phyloP scores from a whole-genome alignment of 2,113 vertebrate species.

The Cryptomyrus ogoouensis region DNA sequence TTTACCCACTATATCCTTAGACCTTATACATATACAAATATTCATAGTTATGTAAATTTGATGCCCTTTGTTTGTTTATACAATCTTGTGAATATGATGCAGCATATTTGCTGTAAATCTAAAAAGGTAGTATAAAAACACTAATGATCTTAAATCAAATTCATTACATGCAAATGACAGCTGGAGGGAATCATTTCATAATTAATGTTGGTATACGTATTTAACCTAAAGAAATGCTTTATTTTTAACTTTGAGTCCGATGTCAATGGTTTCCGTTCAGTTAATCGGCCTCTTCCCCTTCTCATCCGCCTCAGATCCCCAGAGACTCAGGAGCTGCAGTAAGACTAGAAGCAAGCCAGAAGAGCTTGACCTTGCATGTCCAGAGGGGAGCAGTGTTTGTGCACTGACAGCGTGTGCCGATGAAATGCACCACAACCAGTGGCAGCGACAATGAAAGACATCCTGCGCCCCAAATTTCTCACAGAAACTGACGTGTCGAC shows the following conservation, averaged over 20 bases:
- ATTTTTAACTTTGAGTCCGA: background rate
- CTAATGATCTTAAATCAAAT: slow-evolving; percentile 8
- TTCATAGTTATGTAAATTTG: background rate
- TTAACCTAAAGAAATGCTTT: background rate
- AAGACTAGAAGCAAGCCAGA: slow-evolving; percentile 2
- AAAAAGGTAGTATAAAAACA: background rate
- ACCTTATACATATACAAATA: background rate
- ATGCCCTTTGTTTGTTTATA: background rate
- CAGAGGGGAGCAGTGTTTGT: background rate
- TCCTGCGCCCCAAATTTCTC: background rate
- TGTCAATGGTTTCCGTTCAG: background rate
- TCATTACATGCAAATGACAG: background rate
- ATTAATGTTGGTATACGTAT: background rate
- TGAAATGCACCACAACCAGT: background rate
- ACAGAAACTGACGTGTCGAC: background rate
- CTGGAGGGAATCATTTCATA: background rate
- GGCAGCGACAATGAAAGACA: background rate
- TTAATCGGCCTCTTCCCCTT: background rate
- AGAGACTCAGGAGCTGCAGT: background rate
- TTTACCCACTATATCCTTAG: background rate
- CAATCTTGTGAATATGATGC: background rate
- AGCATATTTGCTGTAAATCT: background rate
- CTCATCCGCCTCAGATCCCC: background rate
- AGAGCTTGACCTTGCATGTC: background rate
- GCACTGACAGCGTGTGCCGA: background rate